These are phyloP conservation scores for Cactoblastis cactorum DNA, from an alignment of 2,888 invertebrate species.

Conservation along the genomic window DNA sequence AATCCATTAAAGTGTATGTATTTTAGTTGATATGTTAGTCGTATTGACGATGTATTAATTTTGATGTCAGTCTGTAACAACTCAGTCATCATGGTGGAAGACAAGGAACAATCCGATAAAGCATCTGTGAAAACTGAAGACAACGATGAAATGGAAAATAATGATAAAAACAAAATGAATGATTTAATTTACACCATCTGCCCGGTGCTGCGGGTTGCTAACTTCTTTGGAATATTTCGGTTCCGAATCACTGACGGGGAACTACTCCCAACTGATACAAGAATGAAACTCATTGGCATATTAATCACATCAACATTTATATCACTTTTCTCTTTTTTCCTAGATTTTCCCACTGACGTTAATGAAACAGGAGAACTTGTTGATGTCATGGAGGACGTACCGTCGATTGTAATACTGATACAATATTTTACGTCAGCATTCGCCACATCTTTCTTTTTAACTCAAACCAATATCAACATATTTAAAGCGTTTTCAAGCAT, in stretches of 20 bases:
- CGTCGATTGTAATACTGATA: constrained; percentile 32
- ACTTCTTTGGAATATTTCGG: constrained; percentile 43
- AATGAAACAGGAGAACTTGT: constrained; percentile 23
- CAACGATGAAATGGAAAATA: constrained; percentile 12
- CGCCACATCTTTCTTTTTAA: constrained; percentile 32
- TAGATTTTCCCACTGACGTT: constrained; percentile 21
- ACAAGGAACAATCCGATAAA: constrained; percentile 12
- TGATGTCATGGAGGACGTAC: constrained; percentile 32
- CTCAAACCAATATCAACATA: constrained; percentile 32
- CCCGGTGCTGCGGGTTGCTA: constrained; percentile 35
- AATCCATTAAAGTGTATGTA: constrained; percentile 1
- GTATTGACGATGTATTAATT: not conserved
- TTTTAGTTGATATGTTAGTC: not conserved
- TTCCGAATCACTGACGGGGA: constrained; percentile 30
- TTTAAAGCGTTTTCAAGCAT: constrained; percentile 33
- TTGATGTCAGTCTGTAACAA: not conserved
- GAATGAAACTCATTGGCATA: constrained; percentile 34
- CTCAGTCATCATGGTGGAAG: not conserved
- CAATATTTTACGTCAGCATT: constrained; percentile 35
- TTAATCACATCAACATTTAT: constrained; percentile 23
- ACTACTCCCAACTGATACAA: constrained; percentile 28
- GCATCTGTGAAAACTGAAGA: constrained; percentile 6
- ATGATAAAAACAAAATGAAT: constrained; percentile 20
- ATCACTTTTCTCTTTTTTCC: constrained; percentile 20
- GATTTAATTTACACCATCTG: constrained; percentile 29